Base-by-base conservation (phyloP, 2,113 vertebrate species). In the Typhlomys cinereus region DNA sequence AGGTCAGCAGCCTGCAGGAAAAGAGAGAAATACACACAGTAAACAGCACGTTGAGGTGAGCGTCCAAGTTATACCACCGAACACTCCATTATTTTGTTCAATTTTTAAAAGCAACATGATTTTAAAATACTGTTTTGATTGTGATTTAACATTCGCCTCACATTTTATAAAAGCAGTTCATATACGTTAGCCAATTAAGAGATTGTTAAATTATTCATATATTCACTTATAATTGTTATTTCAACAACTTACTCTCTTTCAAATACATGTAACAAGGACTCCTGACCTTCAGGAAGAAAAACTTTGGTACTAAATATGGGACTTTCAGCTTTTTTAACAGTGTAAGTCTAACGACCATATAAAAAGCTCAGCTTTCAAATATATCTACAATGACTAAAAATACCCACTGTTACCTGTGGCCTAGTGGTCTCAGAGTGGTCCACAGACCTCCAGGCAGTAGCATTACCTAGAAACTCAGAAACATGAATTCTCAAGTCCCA, bases 1-100 rank as follows among this genome's bases (percentile, higher is more conserved):
- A 99, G 98, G 97, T 99, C 99, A 87, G 99, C 99, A 96, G 99
- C 99, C 99, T 99, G 97, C 88, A 98, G 98, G 90, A 84, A 96
- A 62, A 96, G 95, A 95, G 94, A 96, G 93, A 97, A 48, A 83
- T 70, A 96, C 82, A 76, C 41, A 95, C 80, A 61, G 96, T 96
- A 88, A 97, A 52, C 46, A 81, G 79, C 82, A 34, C 70, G 52
- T 96, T 90, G 93, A 93, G 94, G 94, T 88, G 69, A 71, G 91
- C 88, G 39, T 73, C 94, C 25, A 93, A 87, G 89, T 92, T 66
- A 94, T 62, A 88, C 84, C 75, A 92, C 4, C 95, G 93, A 44
- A 96, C 5, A 94, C 54, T 75, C 86, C 62, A 67, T n/a, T 87
- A 74, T 34, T 86, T 89, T 17, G 83, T 41, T 70, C 59, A 84